Evolutionary conservation across 2,797 vertebrate species (phyloP).

Genomic region (Spinibarbus caldwelli): DNA sequence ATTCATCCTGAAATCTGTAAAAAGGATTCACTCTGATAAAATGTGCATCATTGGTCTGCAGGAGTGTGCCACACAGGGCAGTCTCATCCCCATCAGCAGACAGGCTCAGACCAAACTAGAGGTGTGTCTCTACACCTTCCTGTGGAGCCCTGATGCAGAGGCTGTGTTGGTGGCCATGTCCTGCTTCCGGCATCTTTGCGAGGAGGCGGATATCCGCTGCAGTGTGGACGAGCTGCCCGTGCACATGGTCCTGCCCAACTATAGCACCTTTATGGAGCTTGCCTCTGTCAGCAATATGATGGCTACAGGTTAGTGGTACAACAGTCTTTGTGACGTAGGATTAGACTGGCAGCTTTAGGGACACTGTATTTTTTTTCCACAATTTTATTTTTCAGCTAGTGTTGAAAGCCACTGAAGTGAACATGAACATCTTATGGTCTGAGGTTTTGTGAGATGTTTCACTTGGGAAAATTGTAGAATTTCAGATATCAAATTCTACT

Average conservation of each 20-base stretch:
- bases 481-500: no score
- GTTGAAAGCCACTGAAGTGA: no score
- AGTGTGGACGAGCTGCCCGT: slow-evolving; percentile 93
- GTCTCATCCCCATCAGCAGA: slow-evolving; percentile 87
- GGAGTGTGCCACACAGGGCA: slow-evolving; percentile 88
- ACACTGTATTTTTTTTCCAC: neutral
- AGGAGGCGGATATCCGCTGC: slow-evolving; percentile 96
- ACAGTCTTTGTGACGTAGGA: neutral
- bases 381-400: neutral
- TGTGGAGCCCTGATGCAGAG: slow-evolving; percentile 96
- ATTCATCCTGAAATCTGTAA: no score
- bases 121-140: slow-evolving; percentile 93
- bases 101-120: slow-evolving; percentile 96
- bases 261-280: slow-evolving; percentile 95
- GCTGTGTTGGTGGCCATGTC: slow-evolving; percentile 98
- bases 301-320: slow-evolving; percentile 86
- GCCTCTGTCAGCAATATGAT: slow-evolving; percentile 98
- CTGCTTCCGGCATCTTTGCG: slow-evolving; percentile 96
- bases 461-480: no score
- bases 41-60: slow-evolving; percentile 58
- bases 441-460: no score
- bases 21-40: neutral
- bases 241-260: slow-evolving; percentile 94
- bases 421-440: no score
- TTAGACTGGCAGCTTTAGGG: neutral